These are phyloP conservation scores for Drosophila pseudoananassae DNA, from an alignment of 1,140 invertebrate genomes.

Conservation along the genomic window DNA sequence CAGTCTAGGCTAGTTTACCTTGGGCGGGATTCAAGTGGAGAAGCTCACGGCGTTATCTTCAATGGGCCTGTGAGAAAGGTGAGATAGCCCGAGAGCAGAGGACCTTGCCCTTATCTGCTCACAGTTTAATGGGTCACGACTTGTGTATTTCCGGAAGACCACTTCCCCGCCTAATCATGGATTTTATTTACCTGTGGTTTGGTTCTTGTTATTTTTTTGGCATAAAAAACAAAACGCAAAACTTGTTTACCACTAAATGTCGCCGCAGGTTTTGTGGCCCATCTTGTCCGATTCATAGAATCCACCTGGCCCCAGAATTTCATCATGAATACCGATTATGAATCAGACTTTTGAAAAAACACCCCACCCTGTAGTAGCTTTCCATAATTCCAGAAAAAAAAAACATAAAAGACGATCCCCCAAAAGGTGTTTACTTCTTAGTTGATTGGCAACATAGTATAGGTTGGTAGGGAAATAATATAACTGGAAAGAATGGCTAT, in stretches of 20 bases:
- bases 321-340: slow-evolving; percentile 55
- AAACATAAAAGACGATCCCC: not conserved
- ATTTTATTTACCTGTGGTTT: slow-evolving; percentile 35
- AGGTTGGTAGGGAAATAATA: no score
- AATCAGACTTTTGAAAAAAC: slow-evolving; percentile 24
- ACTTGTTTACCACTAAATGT: slow-evolving; percentile 66
- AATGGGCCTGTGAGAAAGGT: slow-evolving; percentile 15
- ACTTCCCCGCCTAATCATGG: slow-evolving; percentile 4
- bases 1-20: no score
- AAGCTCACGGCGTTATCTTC: slow-evolving; percentile 42
- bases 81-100: slow-evolving; percentile 10
- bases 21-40: slow-evolving; percentile 41
- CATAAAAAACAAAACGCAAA: slow-evolving; percentile 40
- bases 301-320: slow-evolving; percentile 51
- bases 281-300: slow-evolving; percentile 65
- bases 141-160: slow-evolving; percentile 62
- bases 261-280: slow-evolving; percentile 54
- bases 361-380: not conserved
- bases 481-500: no score
- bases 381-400: not conserved
- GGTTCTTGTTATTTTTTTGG: slow-evolving; percentile 15
- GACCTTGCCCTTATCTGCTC: slow-evolving; percentile 54
- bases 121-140: slow-evolving; percentile 27
- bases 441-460: not conserved
- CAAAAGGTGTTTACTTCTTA: not conserved